These are phyloP conservation scores for Cacatua alba DNA, from an alignment of 2,113 vertebrate species.

Conservation along the genomic window DNA sequence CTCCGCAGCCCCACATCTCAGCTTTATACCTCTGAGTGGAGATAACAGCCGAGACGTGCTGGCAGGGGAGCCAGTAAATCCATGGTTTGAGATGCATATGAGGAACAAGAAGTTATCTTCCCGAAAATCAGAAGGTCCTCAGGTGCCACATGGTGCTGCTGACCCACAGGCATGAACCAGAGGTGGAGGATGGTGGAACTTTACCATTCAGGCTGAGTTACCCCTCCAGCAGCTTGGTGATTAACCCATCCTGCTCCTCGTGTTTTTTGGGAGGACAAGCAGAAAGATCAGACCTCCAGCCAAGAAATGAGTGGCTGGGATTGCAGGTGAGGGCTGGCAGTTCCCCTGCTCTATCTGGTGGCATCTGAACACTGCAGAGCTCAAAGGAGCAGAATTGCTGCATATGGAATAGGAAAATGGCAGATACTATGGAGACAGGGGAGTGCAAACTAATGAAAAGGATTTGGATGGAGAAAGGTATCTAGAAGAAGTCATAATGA, in stretches of 20 bases:
- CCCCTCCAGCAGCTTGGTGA: neutral
- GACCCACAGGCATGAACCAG: accelerated
- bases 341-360: accelerated
- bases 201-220: neutral
- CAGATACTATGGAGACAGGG: neutral
- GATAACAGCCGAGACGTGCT: neutral
- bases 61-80: neutral
- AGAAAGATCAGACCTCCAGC: neutral
- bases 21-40: neutral
- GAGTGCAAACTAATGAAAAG: neutral
- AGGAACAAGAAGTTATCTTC: neutral
- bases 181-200: accelerated
- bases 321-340: neutral
- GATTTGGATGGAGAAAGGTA: neutral
- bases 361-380: neutral
- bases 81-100: accelerated
- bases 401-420: accelerated
- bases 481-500: neutral
- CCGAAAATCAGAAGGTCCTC: accelerated
- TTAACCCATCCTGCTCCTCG: neutral
- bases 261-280: neutral
- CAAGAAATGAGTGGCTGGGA: neutral
- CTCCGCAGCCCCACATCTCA: neutral
- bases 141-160: accelerated
- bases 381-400: neutral